Base-by-base conservation (phyloP, 2,888 invertebrate species). In the Stratiomys singularior region DNA sequence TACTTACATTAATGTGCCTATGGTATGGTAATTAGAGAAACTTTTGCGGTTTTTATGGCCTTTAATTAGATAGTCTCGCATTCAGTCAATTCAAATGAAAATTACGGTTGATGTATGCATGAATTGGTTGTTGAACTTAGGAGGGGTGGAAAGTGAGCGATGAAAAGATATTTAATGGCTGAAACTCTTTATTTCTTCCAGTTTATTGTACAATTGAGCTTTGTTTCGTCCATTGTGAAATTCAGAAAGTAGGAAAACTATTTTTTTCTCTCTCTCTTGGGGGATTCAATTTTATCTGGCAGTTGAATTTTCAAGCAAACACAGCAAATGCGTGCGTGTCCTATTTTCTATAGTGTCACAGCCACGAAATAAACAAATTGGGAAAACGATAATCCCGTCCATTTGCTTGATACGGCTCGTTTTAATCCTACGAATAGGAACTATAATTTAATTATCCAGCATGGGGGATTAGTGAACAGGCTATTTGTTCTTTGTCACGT, bases 1-100 rank as follows among this genome's bases (percentile, higher is more conserved):
- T 47, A 69, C 60, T 21, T 74, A 74, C 37, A 37, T 69, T 69
- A 74, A 74, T 58, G 37, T 58, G 58, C 37, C 74, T 74, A 58
- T 74, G 77, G 76, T 77, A 78, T 78, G 78, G 78, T 77, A 78
- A 79, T 77, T 77, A 77, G 37, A 37, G 77, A 77, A 74, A 79
- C 66, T 79, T 74, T 74, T 79, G 77, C 79, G 74, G 79, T 74
- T 79, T 78, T 79, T 79, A 79, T 79, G 79, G 76, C 76, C 71
- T 76, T 76, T 79, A 79, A 79, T 79, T 79, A 79, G 79, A 72
- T 77, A 76, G 76, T 74, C 58, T 44, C 44, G 30, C 47, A 47
- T 63, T 66, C 66, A 66, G 30, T 69, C 69, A 15, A 69, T 69
- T 69, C 69, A 47, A 69, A 69, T 46, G 69, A 69, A 69, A 69